A percentile compares a stretch with the other conserved stretches of the same genome.
Conservation (phyloP, 2,113 vertebrate species). For the Paramormyrops kingsleyae region DNA sequence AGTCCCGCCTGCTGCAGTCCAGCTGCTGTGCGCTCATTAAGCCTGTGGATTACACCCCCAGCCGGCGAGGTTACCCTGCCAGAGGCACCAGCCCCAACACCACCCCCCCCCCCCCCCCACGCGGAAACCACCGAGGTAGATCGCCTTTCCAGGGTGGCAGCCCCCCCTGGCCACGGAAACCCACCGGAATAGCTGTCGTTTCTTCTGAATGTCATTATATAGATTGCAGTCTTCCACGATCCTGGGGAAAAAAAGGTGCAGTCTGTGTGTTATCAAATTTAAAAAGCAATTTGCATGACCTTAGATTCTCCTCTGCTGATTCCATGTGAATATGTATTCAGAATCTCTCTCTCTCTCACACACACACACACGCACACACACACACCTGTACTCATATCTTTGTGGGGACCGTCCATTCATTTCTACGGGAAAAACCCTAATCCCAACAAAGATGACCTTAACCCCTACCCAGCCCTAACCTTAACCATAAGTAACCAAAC, state of each 20-base stretch:
- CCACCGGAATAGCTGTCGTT: conserved; percentile 89
- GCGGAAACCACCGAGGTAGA: no score
- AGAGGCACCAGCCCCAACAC: neutral
- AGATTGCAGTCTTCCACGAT: conserved; percentile 78
- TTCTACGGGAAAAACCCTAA: no score
- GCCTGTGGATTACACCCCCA: neutral
- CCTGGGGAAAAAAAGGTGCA: conserved; percentile 52
- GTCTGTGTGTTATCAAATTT: neutral
- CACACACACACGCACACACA: neutral
- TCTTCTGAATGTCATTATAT: conserved; percentile 84
- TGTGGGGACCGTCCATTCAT: neutral
- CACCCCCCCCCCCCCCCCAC: neutral
- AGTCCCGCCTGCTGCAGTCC: neutral
- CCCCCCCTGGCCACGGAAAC: conserved; percentile 37
- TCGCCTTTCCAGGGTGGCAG: neutral
- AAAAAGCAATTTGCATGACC: conserved; percentile 11
- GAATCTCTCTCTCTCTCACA: neutral
- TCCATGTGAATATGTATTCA: neutral
- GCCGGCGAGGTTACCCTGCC: neutral
- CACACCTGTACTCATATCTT: neutral
- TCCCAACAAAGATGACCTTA: no score
- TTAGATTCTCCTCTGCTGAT: neutral
- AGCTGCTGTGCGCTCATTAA: neutral
- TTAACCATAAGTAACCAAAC: no score
- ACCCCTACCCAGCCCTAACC: no score